These are phyloP conservation scores for Anhinga anhinga DNA, from an alignment of 2,113 vertebrate species.

Conservation along the genomic window DNA sequence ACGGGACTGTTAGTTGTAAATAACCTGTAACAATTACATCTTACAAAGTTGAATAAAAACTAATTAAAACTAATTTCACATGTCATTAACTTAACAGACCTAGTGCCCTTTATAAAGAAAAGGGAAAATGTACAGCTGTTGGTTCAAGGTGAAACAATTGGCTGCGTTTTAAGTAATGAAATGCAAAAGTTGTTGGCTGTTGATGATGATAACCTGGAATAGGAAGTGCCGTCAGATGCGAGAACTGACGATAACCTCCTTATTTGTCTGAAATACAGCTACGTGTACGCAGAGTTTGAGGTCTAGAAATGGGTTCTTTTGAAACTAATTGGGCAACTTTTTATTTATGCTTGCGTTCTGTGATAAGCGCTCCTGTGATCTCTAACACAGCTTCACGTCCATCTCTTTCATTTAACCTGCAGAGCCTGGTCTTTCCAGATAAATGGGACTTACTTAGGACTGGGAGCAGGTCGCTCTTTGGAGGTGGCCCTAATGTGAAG, in stretches of 20 bases:
- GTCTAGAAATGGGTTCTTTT: not conserved
- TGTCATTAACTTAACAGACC: not conserved
- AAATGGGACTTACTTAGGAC: rapidly evolving
- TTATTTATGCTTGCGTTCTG: rapidly evolving
- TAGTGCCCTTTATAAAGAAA: rapidly evolving
- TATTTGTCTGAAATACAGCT: conserved; percentile 65
- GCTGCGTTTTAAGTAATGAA: rapidly evolving
- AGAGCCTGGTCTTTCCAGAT: not conserved
- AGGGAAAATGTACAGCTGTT: rapidly evolving
- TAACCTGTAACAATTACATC: rapidly evolving
- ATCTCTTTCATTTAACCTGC: not conserved
- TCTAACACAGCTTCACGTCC: rapidly evolving
- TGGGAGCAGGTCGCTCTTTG: not conserved
- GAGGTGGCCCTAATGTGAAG: not conserved
- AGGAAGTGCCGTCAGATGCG: conserved; percentile 96
- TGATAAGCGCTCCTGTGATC: not conserved
- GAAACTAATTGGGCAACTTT: rapidly evolving
- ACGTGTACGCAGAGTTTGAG: rapidly evolving
- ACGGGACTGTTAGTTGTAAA: rapidly evolving
- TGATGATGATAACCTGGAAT: conserved; percentile 85
- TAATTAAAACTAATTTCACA: rapidly evolving
- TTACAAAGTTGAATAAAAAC: not conserved
- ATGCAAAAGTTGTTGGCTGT: not conserved
- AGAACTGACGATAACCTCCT: conserved; percentile 84
- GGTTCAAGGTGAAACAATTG: not conserved